Evolutionary conservation across 2,888 invertebrate species (phyloP).

Genomic region (Lucinisca nassula): DNA sequence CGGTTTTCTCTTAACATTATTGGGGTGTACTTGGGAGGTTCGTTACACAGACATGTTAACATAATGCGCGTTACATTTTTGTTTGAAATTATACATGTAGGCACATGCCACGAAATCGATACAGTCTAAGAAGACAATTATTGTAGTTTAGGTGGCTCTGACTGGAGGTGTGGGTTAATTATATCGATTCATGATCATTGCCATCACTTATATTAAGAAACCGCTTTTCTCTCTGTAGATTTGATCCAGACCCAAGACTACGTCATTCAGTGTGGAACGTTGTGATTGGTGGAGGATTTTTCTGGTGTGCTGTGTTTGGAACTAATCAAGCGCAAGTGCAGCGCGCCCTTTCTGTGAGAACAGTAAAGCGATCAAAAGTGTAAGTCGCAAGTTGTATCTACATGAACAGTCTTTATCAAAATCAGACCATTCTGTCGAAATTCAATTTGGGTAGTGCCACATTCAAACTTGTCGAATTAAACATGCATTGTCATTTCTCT

Average conservation of each 20-base stretch:
- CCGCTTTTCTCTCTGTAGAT: slow-evolving; percentile 20
- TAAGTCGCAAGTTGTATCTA: slow-evolving; percentile 25
- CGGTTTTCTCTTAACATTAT: too few species aligned
- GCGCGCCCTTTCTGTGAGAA: slow-evolving; percentile 55
- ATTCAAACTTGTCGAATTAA: too few species aligned
- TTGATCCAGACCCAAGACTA: slow-evolving; percentile 55
- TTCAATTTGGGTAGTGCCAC: too few species aligned
- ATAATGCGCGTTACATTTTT: too few species aligned
- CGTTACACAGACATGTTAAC: too few species aligned
- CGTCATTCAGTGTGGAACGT: slow-evolving; percentile 66
- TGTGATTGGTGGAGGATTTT: slow-evolving; percentile 54
- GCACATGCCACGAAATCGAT: too few species aligned
- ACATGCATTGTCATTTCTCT: too few species aligned
- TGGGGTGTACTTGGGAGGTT: too few species aligned
- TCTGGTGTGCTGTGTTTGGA: slow-evolving; percentile 52
- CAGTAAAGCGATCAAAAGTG: slow-evolving; percentile 36
- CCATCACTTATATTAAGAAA: neutral
- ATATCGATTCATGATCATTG: neutral
- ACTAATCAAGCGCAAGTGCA: slow-evolving; percentile 71
- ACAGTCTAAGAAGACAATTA: neutral
- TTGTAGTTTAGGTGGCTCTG: neutral
- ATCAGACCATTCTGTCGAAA: too few species aligned
- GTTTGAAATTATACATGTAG: too few species aligned
- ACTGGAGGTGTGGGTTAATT: neutral
- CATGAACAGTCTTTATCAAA: neutral